These are phyloP conservation scores for Acrobasis suavella DNA, from an alignment of 2,888 invertebrate species.

Conservation along the genomic window DNA sequence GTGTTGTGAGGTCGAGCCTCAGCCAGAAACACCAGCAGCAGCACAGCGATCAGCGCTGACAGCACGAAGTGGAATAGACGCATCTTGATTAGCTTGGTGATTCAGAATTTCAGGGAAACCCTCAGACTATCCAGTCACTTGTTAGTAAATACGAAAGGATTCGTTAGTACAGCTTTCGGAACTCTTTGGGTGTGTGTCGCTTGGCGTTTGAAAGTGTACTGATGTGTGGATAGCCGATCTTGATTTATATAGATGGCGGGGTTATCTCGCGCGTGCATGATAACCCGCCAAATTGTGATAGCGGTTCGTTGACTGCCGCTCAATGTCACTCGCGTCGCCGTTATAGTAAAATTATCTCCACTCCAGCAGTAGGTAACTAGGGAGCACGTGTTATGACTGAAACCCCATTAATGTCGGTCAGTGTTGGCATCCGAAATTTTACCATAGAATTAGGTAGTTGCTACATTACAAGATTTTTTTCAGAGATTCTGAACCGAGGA, in stretches of 20 bases:
- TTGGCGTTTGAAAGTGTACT: constrained; percentile 58
- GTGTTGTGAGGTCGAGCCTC: constrained; percentile 47
- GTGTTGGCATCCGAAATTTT: not conserved
- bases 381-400: constrained; percentile 22
- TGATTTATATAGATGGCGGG: constrained; percentile 62
- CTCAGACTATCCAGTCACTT: constrained; percentile 12
- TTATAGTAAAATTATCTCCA: constrained; percentile 78
- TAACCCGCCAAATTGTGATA: constrained; percentile 68
- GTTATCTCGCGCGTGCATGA: constrained; percentile 77
- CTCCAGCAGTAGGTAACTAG: constrained; percentile 40
- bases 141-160: constrained; percentile 27
- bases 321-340: constrained; percentile 67
- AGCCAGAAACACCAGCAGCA: constrained; percentile 42
- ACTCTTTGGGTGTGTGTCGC: constrained; percentile 46
- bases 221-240: constrained; percentile 49
- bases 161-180: constrained; percentile 24
- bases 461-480: no score
- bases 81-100: constrained; percentile 49
- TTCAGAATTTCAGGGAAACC: not conserved
- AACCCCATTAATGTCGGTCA: not conserved
- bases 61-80: constrained; percentile 57
- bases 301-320: constrained; percentile 73
- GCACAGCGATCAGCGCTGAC: constrained; percentile 45
- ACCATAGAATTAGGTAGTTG: no score
- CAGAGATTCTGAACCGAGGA: no score